Evolutionary conservation across 2,113 vertebrate species (phyloP), one percentile per base, ranked within the genome.

Genomic region (Menura novaehollandiae): DNA sequence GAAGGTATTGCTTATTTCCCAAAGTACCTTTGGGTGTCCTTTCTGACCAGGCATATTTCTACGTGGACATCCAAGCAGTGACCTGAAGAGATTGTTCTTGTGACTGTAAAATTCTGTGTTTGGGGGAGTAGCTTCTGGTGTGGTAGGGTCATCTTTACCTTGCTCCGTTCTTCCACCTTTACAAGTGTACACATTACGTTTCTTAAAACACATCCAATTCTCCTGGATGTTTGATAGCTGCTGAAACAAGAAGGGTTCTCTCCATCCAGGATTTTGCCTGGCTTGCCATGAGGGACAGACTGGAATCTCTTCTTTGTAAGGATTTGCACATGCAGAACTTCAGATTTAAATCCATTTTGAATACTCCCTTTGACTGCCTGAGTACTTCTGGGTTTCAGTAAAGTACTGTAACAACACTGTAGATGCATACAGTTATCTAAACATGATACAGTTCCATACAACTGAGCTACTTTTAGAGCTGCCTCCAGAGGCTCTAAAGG

Each of bases 131-230:
- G 35, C 16, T 76, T 80, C 62, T 55, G 27, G 21, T 11, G 67
- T 52, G 7, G 13, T 41, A 89, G 60, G 7, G 22, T 62, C 3
- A 1, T 46, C 49, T 78, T 76, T 72, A 23, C 28, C 13, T 52
- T 51, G 35, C 5, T 49, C 7, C 43, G 5, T 39, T 68, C 15
- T 72, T 60, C 9, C 9, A 7, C 7, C 15, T 72, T 58, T 32
- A 35, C 44, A 71, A 53, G 1, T 2, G 26, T 12, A 8, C 2
- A 21, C 1, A 4, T 35, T 44, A 8, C 3, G 6, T 78, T 49
- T 76, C 3, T 62, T 60, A 76, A 76, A 88, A 60, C 6, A 10
- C 7, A 60, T 27, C 13, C 2, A 2, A 10, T 30, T 20, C n/a
- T 73, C 23, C 46, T 77, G 41, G 28, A 23, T 1, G 0, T 68